Evolutionary conservation across 2,888 invertebrate genomes (phyloP).

Genomic region (Erebia epiphron): DNA sequence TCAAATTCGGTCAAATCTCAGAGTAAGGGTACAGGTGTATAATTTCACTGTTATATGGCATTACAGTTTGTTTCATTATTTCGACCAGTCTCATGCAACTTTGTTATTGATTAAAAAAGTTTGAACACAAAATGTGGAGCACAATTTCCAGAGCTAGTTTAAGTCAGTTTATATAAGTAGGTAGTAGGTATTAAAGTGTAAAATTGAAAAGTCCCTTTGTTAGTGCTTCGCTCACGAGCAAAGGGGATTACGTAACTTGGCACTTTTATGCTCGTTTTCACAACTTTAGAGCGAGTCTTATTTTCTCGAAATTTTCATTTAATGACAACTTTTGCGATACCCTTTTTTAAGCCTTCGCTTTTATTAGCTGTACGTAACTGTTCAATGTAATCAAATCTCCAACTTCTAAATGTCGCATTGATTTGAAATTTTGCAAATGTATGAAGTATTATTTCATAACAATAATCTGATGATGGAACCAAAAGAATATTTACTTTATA

Average conservation of each 20-base stretch:
- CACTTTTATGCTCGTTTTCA: conserved; percentile 9
- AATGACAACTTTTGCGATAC: neutral
- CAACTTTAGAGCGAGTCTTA: neutral
- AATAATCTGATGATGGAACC: too few species aligned
- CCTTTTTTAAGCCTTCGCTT: too few species aligned
- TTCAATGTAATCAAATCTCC: too few species aligned
- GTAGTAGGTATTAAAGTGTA: conserved; percentile 8
- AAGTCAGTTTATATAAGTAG: conserved; percentile 3
- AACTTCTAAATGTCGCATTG: too few species aligned
- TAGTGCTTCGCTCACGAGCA: neutral
- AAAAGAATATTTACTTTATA: too few species aligned
- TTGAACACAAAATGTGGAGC: neutral
- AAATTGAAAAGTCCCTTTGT: conserved; percentile 11
- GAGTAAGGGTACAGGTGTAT: too few species aligned
- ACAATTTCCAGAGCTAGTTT: neutral
- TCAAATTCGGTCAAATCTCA: too few species aligned
- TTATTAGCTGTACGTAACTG: too few species aligned
- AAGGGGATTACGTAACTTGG: neutral
- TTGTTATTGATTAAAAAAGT: neutral
- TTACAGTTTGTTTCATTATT: neutral
- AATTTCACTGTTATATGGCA: too few species aligned
- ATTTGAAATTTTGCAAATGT: too few species aligned
- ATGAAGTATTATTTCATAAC: too few species aligned
- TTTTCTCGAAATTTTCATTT: neutral
- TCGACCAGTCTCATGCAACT: neutral